Base-by-base conservation (phyloP, 2,888 invertebrate genomes). In the Pammene aurita region DNA sequence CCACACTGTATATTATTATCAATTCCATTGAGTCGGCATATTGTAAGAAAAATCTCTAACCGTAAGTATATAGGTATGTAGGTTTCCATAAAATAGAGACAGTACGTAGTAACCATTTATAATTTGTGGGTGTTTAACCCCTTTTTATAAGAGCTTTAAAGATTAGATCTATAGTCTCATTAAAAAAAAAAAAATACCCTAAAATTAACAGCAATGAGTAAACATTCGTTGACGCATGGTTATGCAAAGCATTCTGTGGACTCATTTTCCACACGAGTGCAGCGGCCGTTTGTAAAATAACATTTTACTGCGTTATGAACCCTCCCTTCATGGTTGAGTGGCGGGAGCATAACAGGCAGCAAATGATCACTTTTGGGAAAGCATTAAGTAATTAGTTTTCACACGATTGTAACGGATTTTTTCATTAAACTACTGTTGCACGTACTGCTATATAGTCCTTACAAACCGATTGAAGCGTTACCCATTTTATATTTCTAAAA, bases 221-320 rank as follows among this genome's bases (percentile, higher is more conserved):
- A 62, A 57, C 14, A 56, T 72, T 44, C 71, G 64, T 69, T 71
- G 71, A 73, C 72, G 73, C 78, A 81, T 74, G 75, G 74, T 73
- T 76, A 78, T 80, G 83, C 82, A 82, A 84, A 85, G 81, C 80
- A 80, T 84, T 78, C 83, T 85, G 75, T 76, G 71, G 74, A 74
- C 74, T 79, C 76, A 78, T 80, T 88, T 87, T 85, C 81, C 85
- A 83, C 85, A 73, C 84, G 79, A 86, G 77, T 82, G 81, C 70
- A 77, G 73, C 70, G 72, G 80, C 84, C 83, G 87, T 89, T 89
- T 84, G 82, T 71, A 83, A 83, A 86, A 84, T 85, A 84, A 83
- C 81, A 86, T 81, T 83, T 86, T 83, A 85, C 88, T 85, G 79
- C 88, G 83, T 85, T 85, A 85, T 83, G 83, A 80, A 78, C 78